Evolutionary conservation across 1,140 invertebrate species (phyloP), one percentile per base, ranked within the genome.

Genomic region (Sycophila sp.): DNA sequence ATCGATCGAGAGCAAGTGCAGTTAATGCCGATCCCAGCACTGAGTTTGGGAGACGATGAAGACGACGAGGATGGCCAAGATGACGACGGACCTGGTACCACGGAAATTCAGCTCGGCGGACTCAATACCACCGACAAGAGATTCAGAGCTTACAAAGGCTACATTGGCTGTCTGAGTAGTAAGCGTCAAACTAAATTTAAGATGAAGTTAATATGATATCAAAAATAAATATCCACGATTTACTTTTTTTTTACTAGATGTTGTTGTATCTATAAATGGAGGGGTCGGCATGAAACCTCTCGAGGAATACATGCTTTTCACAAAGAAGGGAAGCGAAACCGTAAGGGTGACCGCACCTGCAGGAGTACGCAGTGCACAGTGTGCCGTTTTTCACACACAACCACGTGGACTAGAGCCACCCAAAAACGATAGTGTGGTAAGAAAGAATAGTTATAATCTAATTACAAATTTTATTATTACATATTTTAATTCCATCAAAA

Each of bases 111-210:
- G 78, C 90, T 96, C 47, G 94, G 94, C n/a, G 94, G 94, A 42
- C 87, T 94, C 15, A 94, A 94, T 75, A 94, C 94, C 0, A 93
- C 90, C 7, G 93, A 95, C 85, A 90, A 91, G 19, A 87, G 93
- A 72, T 92, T 95, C 78, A 90, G 88, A 55, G 91, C 92, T 42
- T 96, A 94, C 75, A 94, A 92, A 75, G 93, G 92, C 74, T 96
- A 95, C 81, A 94, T 92, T 73, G 94, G 95, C 32, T 97, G 95
- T 79, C 86, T 96, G 58, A 96, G 94, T 72, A 96, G 94, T 96
- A 86, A 89, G 90, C 89, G 70, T 34, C 5, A 26, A 17, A n/a
- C 24, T 22, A 10, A n/a, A 13, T 22, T 17, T 2, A 42, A 17
- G 8, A 40, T 56, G 34, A 40, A 4, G 13, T 40, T 40, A 4